Percentiles rank a stretch among this genome's conserved stretches.
Evolutionary conservation across 2,888 invertebrate species (phyloP).

Genomic region (Druceiella hillmani): DNA sequence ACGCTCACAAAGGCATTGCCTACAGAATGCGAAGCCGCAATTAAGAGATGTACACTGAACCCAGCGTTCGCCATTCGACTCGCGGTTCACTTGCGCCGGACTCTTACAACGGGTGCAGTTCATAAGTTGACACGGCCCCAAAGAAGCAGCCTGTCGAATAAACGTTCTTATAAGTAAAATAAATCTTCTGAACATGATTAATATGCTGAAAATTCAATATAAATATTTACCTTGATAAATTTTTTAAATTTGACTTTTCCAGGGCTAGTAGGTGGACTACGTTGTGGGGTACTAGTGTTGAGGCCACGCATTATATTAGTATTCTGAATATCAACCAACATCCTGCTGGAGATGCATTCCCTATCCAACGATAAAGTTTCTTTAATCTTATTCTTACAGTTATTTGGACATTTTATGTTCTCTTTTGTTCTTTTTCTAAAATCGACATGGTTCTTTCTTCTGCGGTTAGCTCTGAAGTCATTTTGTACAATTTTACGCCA

Average conservation of each 20-base stretch:
- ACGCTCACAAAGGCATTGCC: constrained; percentile 39
- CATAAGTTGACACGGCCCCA: constrained; percentile 36
- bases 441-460: constrained; percentile 31
- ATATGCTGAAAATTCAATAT: constrained; percentile 2
- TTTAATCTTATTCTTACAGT: constrained; percentile 26
- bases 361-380: background rate
- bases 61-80: constrained; percentile 46
- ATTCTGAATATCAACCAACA: constrained; percentile 38
- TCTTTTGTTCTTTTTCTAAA: constrained; percentile 34
- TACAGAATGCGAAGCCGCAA: constrained; percentile 50
- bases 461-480: constrained; percentile 31
- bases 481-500: constrained; percentile 39
- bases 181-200: background rate
- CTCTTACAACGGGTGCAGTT: constrained; percentile 40
- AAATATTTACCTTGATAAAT: constrained; percentile 35
- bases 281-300: constrained; percentile 23
- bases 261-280: constrained; percentile 39
- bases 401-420: constrained; percentile 36
- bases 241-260: constrained; percentile 38
- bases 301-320: constrained; percentile 27
- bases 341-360: constrained; percentile 25
- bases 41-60: constrained; percentile 45
- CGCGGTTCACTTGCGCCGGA: constrained; percentile 44
- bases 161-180: constrained; percentile 1
- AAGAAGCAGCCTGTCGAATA: constrained; percentile 37